A percentile compares a stretch with the other conserved stretches of the same genome.
phyloP scores from a whole-genome alignment of 2,797 vertebrate genomes.

The Oreochromis grahami region DNA sequence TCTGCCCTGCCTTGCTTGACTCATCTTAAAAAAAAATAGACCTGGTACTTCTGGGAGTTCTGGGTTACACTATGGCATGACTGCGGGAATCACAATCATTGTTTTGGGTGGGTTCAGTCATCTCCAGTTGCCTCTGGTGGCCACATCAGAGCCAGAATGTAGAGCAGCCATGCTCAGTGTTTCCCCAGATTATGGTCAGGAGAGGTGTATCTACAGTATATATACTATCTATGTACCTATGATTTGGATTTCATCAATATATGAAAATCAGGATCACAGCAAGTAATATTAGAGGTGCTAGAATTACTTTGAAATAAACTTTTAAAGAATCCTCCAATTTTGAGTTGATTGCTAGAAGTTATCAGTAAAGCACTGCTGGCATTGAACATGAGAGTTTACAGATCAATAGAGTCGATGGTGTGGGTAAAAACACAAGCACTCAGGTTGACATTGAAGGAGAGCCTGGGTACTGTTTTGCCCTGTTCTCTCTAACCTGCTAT shows the following conservation, averaged over 20 bases:
- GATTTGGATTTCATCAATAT: background rate
- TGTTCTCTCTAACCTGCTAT: slow-evolving; percentile 33
- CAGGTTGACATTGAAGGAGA: background rate
- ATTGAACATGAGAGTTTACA: background rate
- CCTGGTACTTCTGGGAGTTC: background rate
- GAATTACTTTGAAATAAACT: background rate
- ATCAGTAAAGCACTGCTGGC: background rate
- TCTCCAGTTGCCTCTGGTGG: background rate
- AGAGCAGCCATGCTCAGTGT: background rate
- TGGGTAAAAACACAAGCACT: background rate
- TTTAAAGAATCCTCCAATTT: background rate
- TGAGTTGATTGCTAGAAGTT: background rate
- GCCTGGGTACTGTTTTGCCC: slow-evolving; percentile 13
- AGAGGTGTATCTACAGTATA: background rate
- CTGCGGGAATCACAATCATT: fast-evolving
- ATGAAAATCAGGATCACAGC: background rate
- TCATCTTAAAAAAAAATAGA: background rate
- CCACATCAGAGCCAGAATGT: background rate
- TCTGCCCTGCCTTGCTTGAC: background rate
- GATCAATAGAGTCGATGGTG: background rate
- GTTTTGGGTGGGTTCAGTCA: background rate
- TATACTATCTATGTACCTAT: background rate
- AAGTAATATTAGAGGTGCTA: background rate
- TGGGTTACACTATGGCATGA: background rate
- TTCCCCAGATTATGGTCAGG: background rate